Evolutionary conservation across 1,140 invertebrate genomes (phyloP).

Genomic region (Nautilus pompilius): DNA sequence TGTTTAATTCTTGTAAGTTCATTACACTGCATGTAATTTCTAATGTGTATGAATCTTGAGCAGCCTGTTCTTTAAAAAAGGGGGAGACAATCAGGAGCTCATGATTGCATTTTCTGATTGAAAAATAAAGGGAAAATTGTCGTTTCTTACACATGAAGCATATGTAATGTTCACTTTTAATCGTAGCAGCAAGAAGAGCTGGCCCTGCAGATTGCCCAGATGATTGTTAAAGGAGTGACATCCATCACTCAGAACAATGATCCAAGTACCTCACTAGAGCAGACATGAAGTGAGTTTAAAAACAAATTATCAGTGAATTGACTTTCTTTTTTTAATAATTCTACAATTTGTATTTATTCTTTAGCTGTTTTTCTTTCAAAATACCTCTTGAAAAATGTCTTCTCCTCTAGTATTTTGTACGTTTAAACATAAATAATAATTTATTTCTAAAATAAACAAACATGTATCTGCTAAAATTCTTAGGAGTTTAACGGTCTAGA

Average conservation of each 20-base stretch:
- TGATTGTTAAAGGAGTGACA: slow-evolving; percentile 90
- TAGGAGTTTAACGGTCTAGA: too few relatives aligned
- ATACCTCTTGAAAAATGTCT: too few relatives aligned
- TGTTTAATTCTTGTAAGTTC: too few relatives aligned
- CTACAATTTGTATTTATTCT: too few relatives aligned
- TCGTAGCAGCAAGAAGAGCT: slow-evolving; percentile 82
- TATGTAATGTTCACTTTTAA: slow-evolving; percentile 8
- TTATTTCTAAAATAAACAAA: too few relatives aligned
- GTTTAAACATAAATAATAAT: too few relatives aligned
- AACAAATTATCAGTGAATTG: too few relatives aligned
- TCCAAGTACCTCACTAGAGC: slow-evolving; percentile 11
- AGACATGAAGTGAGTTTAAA: too few relatives aligned
- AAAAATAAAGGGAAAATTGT: background rate
- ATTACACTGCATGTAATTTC: background rate
- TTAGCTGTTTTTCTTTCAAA: too few relatives aligned
- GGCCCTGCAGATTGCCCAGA: slow-evolving; percentile 90
- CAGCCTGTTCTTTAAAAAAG: background rate
- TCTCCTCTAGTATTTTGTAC: too few relatives aligned
- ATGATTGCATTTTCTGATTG: slow-evolving; percentile 3
- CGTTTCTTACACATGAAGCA: background rate
- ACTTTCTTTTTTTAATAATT: too few relatives aligned
- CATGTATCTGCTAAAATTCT: too few relatives aligned
- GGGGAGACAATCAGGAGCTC: background rate
- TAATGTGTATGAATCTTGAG: background rate
- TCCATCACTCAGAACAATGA: slow-evolving; percentile 65